Conservation (phyloP, 2,113 vertebrate genomes). For the human (Homo sapiens) region GRCh38 chr1:210471001-210471500, state of each 20-base stretch:
- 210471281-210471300: not conserved
- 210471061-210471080: not conserved
- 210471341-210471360: not conserved
- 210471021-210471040: not conserved
- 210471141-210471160: too few species aligned
- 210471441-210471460: not conserved
- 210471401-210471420: not conserved
- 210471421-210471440: not conserved
- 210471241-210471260: not conserved
- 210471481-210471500: slow-evolving; percentile 2
- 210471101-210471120: not conserved
- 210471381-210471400: not conserved
- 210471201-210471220: fast-evolving
- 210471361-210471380: not conserved
- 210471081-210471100: not conserved
- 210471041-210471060: not conserved
- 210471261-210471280: not conserved
- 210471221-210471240: fast-evolving
- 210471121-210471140: not conserved
- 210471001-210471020: not conserved
- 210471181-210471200: fast-evolving
- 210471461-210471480: not conserved
- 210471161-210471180: fast-evolving
- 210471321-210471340: not conserved
- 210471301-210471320: not conserved